A percentile compares a stretch with the other conserved stretches of the same genome.
These are phyloP conservation scores for Colletes gigas DNA, from an alignment of 1,140 invertebrate genomes.

Conservation along the genomic window DNA sequence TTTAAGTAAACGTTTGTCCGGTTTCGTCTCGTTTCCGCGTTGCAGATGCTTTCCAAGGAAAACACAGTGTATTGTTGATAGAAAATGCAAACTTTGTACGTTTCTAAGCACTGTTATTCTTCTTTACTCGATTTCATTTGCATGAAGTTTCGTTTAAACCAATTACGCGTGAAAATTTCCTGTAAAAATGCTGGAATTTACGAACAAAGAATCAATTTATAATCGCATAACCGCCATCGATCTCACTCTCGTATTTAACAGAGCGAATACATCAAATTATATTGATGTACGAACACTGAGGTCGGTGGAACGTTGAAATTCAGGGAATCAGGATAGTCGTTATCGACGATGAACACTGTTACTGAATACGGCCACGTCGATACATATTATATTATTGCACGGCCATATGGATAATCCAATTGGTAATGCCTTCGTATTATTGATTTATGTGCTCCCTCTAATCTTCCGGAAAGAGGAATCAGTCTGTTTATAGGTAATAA, in stretches of 20 bases:
- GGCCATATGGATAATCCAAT: constrained; percentile 39
- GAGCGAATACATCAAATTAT: background rate
- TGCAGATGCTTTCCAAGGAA: too few relatives aligned
- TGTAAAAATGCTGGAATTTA: background rate
- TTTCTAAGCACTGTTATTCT: too few relatives aligned
- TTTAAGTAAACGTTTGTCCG: too few relatives aligned
- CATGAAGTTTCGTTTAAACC: too few relatives aligned
- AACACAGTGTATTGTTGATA: too few relatives aligned
- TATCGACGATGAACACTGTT: constrained; percentile 34
- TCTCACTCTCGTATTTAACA: background rate
- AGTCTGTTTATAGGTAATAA: constrained; percentile 1
- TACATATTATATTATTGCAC: constrained; percentile 54
- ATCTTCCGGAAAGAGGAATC: constrained; percentile 14
- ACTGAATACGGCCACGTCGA: constrained; percentile 20
- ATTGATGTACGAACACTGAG: constrained; percentile 7
- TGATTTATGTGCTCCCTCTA: constrained; percentile 48
- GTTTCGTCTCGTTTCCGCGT: too few relatives aligned
- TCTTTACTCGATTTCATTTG: too few relatives aligned
- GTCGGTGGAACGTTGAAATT: background rate
- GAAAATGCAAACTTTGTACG: too few relatives aligned
- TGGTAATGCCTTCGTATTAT: constrained; percentile 55
- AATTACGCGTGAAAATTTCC: too few relatives aligned
- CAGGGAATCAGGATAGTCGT: constrained; percentile 13
- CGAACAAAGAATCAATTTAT: background rate
- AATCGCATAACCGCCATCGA: too few relatives aligned